These are phyloP conservation scores for Lerema accius DNA, from an alignment of 1,140 invertebrate species.

Conservation along the genomic window DNA sequence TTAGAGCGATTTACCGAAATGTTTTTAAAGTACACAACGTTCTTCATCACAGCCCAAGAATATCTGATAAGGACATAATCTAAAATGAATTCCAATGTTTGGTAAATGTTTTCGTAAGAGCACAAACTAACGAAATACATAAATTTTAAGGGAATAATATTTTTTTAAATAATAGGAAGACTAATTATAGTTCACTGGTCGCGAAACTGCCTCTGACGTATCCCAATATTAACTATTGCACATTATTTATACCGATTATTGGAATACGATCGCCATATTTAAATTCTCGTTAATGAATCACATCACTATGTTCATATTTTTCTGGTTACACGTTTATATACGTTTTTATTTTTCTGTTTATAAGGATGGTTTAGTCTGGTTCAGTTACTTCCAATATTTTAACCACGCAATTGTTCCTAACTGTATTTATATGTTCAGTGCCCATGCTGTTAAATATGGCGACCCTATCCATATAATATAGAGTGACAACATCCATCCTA, in stretches of 20 bases:
- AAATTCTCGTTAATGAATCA: background rate
- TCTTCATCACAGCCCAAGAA: slow-evolving; percentile 74
- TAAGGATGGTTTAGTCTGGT: too few relatives aligned
- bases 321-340: too few relatives aligned
- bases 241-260: slow-evolving; percentile 20
- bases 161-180: slow-evolving; percentile 13
- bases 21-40: slow-evolving; percentile 37
- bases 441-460: slow-evolving; percentile 15
- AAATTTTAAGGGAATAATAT: background rate
- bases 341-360: too few relatives aligned
- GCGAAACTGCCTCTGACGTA: slow-evolving; percentile 14
- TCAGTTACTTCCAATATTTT: background rate
- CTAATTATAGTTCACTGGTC: slow-evolving; percentile 12
- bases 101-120: slow-evolving; percentile 5
- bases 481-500: slow-evolving; percentile 22
- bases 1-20: slow-evolving; percentile 26
- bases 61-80: slow-evolving; percentile 59
- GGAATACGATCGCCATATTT: slow-evolving; percentile 12
- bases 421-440: too few relatives aligned
- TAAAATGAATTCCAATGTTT: slow-evolving; percentile 42
- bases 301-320: too few relatives aligned
- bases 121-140: background rate
- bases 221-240: slow-evolving; percentile 18
- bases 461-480: slow-evolving; percentile 8
- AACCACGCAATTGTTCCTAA: too few relatives aligned